Percentiles rank a stretch among this genome's conserved stretches.
Evolutionary conservation across 2,113 vertebrate species (phyloP).

Genomic region (Seriola quinqueradiata): DNA sequence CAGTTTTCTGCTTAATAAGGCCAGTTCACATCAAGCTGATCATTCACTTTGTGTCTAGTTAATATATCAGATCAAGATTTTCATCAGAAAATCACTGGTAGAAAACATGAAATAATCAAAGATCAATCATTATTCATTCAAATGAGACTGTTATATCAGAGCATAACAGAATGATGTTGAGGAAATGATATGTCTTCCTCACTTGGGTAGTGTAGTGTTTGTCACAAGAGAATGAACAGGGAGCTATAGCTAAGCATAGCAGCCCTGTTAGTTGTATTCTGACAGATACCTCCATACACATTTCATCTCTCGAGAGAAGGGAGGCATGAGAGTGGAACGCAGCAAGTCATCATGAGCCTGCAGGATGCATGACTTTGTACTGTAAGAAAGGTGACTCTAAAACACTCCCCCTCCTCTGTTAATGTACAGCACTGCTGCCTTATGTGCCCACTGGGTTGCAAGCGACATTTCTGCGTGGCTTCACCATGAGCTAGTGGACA

Average conservation of each 20-base stretch:
- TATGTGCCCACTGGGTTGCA: constrained; percentile 16
- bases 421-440: constrained; percentile 14
- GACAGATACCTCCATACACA: constrained; percentile 65
- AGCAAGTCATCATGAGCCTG: constrained; percentile 58
- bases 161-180: neutral
- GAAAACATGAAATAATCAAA: constrained; percentile 15
- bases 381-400: constrained; percentile 60
- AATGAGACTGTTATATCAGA: constrained; percentile 2
- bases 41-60: neutral
- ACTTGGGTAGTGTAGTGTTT: constrained; percentile 46
- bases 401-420: constrained; percentile 36
- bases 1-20: neutral
- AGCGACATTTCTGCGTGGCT: neutral
- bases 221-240: constrained; percentile 52
- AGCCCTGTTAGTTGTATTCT: constrained; percentile 61
- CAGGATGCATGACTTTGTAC: constrained; percentile 63
- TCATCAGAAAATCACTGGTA: neutral
- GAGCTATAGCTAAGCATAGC: constrained; percentile 39
- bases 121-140: constrained; percentile 22
- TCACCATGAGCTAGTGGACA: neutral
- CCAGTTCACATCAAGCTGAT: neutral
- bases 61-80: constrained; percentile 13
- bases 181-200: constrained; percentile 26
- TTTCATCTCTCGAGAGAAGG: constrained; percentile 69
- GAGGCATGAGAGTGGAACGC: constrained; percentile 66